Evolutionary conservation across 2,888 invertebrate genomes (phyloP).

Genomic region (Philhelius pedissequus): DNA sequence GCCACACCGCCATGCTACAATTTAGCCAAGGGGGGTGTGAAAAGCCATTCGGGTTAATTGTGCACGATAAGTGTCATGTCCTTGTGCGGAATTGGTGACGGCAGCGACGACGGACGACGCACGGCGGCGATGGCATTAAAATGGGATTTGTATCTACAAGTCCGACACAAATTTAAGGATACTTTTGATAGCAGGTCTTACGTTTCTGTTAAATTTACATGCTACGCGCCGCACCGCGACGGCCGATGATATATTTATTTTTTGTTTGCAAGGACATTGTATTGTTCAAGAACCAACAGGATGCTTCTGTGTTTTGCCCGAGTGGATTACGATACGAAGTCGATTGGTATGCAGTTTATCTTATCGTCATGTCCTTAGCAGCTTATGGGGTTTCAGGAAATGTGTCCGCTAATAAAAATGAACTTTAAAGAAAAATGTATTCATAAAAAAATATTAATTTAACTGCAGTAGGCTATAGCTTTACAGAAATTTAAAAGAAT

Average conservation of each 20-base stretch:
- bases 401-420: background rate
- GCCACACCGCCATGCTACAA: background rate
- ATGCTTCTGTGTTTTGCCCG: background rate
- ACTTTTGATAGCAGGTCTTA: slow-evolving; percentile 59
- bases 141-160: slow-evolving; percentile 69
- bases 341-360: background rate
- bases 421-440: no score
- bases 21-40: slow-evolving; percentile 40
- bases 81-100: slow-evolving; percentile 47
- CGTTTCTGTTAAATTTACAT: slow-evolving; percentile 4
- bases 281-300: background rate
- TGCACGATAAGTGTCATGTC: slow-evolving; percentile 69
- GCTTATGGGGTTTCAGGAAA: background rate
- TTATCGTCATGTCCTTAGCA: no score
- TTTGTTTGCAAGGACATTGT: background rate
- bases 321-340: background rate
- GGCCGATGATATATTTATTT: background rate
- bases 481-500: no score
- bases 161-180: slow-evolving; percentile 67
- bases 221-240: no score
- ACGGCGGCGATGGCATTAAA: slow-evolving; percentile 49
- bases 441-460: no score
- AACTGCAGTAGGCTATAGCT: no score
- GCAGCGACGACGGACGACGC: background rate
- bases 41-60: slow-evolving; percentile 68